These are phyloP conservation scores for Ochropleura leucogaster DNA, from an alignment of 2,888 invertebrate genomes.

Conservation along the genomic window DNA sequence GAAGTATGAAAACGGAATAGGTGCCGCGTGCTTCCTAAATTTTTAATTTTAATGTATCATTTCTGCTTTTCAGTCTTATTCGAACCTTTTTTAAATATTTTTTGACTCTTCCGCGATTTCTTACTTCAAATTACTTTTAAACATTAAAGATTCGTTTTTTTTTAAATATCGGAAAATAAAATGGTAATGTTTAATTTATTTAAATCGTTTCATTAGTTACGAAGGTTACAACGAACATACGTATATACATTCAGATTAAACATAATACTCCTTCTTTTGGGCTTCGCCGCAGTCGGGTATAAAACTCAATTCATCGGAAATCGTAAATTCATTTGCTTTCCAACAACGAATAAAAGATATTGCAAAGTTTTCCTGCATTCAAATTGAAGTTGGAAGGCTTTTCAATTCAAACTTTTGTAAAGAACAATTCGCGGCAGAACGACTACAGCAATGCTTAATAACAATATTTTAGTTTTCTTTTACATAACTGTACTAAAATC, in stretches of 20 bases:
- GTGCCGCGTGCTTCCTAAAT: too few species aligned
- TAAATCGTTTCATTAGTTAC: not conserved
- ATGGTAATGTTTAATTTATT: too few species aligned
- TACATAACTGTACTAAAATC: slow-evolving; percentile 37
- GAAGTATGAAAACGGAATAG: too few species aligned
- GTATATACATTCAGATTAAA: not conserved
- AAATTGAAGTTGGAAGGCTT: slow-evolving; percentile 85
- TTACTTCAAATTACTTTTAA: not conserved
- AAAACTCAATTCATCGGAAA: slow-evolving; percentile 77
- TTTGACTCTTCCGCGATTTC: not conserved
- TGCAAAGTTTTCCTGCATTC: slow-evolving; percentile 86
- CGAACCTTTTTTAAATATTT: not conserved
- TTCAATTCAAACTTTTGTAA: slow-evolving; percentile 85
- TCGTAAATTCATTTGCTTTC: slow-evolving; percentile 86
- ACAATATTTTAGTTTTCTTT: slow-evolving; percentile 71
- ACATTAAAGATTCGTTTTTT: too few species aligned
- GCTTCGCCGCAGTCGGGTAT: not conserved
- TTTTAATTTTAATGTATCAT: not conserved
- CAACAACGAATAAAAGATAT: slow-evolving; percentile 85
- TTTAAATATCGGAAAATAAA: too few species aligned
- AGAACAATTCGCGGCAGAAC: slow-evolving; percentile 79
- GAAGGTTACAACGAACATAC: not conserved
- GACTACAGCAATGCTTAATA: slow-evolving; percentile 72
- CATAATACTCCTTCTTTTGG: not conserved
- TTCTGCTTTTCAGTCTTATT: not conserved